phyloP scores from a whole-genome alignment of 2,888 invertebrate species.

The Lasius platythorax region DNA sequence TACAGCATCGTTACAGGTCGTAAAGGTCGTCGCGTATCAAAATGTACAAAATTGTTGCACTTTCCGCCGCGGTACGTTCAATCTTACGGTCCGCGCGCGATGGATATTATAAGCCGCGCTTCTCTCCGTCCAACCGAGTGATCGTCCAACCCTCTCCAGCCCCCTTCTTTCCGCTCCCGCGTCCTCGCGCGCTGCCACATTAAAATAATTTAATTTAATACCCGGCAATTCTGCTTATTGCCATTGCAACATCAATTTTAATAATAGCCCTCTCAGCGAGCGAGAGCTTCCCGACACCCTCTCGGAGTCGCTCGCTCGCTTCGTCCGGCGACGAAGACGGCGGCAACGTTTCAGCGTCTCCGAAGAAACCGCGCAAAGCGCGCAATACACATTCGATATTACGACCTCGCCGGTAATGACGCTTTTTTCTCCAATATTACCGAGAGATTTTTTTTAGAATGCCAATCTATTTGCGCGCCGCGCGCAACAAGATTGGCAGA shows the following conservation, averaged over 20 bases:
- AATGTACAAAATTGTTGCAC: conserved; percentile 73
- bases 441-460: conserved; percentile 11
- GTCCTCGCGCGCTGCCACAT: conserved; percentile 68
- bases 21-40: conserved; percentile 67
- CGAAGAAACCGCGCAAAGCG: conserved; percentile 51
- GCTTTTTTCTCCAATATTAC: conserved; percentile 53
- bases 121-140: conserved; percentile 59
- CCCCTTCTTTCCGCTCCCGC: conserved; percentile 43
- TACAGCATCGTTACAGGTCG: conserved; percentile 57
- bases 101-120: conserved; percentile 74
- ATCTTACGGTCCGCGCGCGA: conserved; percentile 60
- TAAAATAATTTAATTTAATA: conserved; percentile 83
- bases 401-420: conserved; percentile 54
- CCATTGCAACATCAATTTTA: conserved; percentile 81
- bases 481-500: conserved; percentile 39
- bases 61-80: conserved; percentile 64
- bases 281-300: conserved; percentile 73
- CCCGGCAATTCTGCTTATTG: conserved; percentile 80
- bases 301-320: conserved; percentile 39
- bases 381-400: conserved; percentile 53
- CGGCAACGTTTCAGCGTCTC: conserved; percentile 60
- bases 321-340: conserved; percentile 32
- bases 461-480: conserved; percentile 48
- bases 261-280: conserved; percentile 77
- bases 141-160: conserved; percentile 54